Evolutionary conservation across 2,888 invertebrate genomes (phyloP).

Genomic region (Choristoneura rosaceana): DNA sequence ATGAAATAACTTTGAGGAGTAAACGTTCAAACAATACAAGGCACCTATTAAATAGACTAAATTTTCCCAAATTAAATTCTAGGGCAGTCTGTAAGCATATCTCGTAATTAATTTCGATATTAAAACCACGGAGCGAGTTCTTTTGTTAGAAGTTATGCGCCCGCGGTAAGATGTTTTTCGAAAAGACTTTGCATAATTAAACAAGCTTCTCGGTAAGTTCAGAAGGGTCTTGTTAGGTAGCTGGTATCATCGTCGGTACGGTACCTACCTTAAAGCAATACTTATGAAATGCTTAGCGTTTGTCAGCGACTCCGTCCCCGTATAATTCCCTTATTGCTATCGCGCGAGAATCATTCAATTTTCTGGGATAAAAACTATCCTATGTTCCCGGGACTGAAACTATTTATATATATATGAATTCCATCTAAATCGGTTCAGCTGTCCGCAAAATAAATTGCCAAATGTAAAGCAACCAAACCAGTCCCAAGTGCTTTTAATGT

Average conservation of each 20-base stretch:
- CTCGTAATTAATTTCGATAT: conserved; percentile 19
- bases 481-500: too few species aligned
- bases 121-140: conserved; percentile 28
- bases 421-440: too few species aligned
- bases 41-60: neutral
- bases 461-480: too few species aligned
- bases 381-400: too few species aligned
- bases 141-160: conserved; percentile 19
- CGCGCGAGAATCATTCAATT: too few species aligned
- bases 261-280: neutral
- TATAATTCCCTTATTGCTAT: too few species aligned
- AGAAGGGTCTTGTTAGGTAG: neutral
- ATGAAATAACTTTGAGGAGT: too few species aligned
- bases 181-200: neutral
- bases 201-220: conserved; percentile 3
- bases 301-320: too few species aligned
- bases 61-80: conserved; percentile 20
- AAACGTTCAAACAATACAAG: neutral
- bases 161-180: conserved; percentile 6
- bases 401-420: too few species aligned
- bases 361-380: too few species aligned
- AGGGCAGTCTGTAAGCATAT: conserved; percentile 2
- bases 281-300: neutral
- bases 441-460: too few species aligned
- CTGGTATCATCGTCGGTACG: too few species aligned